Base-by-base conservation (phyloP, 2,888 invertebrate species). In the Crioceris asparagi region DNA sequence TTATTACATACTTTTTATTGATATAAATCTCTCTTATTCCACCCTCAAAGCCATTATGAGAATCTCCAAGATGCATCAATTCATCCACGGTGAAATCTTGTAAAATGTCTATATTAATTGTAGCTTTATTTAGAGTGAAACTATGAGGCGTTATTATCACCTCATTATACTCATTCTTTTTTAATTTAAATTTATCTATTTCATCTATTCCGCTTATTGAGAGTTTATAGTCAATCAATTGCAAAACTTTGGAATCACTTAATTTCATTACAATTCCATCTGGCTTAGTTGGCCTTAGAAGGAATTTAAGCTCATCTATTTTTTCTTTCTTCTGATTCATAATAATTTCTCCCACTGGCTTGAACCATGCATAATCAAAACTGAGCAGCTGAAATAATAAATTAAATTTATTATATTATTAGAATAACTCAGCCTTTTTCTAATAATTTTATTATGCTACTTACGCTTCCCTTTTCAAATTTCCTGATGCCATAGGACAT, bases 21-120 rank as follows among this genome's bases (percentile, higher is more conserved):
- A 90, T 78, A 36, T 88, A 80, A 14, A 87, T 72, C 61, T 93
- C 90, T 40, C 81, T 80, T 6, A 93, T 73, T 3, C 87, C 83
- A 3, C 93, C 93, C 29, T 74, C 72, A 32, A 90, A 57, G 18
- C 40, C 34, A 41, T 38, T 35, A 18, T 29, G 14, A 25, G 12
- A 6, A 15, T 29, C 43, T 5, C 52, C 46, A 5, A 49, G 41
- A 31, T 47, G 38, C 6, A 52, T 19, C 10, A 35, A 10, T 6
- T 40, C 32, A 19, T 39, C 17, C 4, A 42, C 23, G 7, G 18
- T 29, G 8, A 45, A 38, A n/a, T n/a, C n/a, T n/a, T n/a, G n/a
- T n/a, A n/a, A n/a, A n/a, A n/a, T n/a, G n/a, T n/a, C n/a, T n/a
- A n/a, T n/a, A n/a, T n/a, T n/a, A n/a, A n/a, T n/a, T n/a, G n/a